Percentiles rank a stretch among this genome's conserved stretches.
phyloP scores from a whole-genome alignment of 1,140 invertebrate species.

The Fopius arisanus region DNA sequence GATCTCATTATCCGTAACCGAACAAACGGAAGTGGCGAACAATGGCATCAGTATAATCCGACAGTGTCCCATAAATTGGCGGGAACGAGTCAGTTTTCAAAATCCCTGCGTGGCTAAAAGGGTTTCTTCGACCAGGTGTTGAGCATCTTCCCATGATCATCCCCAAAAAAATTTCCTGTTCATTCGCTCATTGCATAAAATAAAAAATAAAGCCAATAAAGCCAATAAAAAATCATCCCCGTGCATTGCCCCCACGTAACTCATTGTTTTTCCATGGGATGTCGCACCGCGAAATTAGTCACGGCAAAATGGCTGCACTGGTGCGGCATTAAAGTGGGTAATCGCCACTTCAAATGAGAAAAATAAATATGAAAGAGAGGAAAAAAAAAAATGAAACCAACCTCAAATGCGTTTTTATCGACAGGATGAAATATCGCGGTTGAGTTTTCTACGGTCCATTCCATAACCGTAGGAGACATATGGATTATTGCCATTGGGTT shows the following conservation, averaged over 20 bases:
- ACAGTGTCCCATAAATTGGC: background rate
- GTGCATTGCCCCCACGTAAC: too few species aligned
- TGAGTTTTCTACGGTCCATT: background rate
- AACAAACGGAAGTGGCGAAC: background rate
- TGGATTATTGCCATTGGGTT: conserved; percentile 24
- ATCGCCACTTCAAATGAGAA: background rate
- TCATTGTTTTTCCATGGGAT: background rate
- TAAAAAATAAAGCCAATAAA: too few species aligned
- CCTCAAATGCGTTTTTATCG: background rate
- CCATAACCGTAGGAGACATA: conserved; percentile 6
- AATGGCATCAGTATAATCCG: background rate
- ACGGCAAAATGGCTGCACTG: background rate
- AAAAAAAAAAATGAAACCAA: background rate
- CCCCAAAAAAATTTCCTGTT: background rate
- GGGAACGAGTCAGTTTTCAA: background rate
- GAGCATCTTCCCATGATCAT: background rate
- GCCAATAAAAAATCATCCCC: too few species aligned
- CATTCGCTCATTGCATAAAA: too few species aligned
- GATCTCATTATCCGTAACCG: conserved; percentile 1
- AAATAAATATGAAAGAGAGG: background rate
- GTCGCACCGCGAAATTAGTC: background rate
- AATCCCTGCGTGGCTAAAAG: background rate
- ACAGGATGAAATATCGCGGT: conserved; percentile 5
- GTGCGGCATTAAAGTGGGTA: background rate
- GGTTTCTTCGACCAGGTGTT: background rate